Evolutionary conservation across 1,140 invertebrate genomes (phyloP), one percentile per base, ranked within the genome.

Genomic region (Drosophila pseudoobscura): DNA sequence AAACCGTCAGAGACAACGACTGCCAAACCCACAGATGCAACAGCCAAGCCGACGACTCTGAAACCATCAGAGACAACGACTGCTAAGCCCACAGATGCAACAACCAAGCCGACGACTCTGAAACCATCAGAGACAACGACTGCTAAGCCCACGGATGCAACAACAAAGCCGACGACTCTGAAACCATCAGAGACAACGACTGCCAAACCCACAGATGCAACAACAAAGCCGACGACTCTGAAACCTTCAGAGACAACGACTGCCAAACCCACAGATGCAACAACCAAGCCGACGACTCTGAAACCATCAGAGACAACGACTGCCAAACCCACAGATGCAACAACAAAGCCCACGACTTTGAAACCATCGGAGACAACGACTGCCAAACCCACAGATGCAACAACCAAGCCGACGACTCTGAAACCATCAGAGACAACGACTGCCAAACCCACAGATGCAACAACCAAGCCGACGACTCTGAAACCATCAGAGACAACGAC

Each of bases 1-100:
- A 45, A 20, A 3, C 43, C 54, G 0, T 26, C 52, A 0, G 52
- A 54, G 3, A 17, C 52, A 0, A 54, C 54, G 11, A 56, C 54
- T 29, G 6, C 7, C 3, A 56, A 56, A 11, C 54, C 54, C 3
- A 45, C 54, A 4, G 54, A 56, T 22, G n/a, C 13, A 13, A 56
- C 54, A 1, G 13, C 43, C 5, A 56, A 56, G n/a, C 41, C 20
- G 0, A 56, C 54, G n/a, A 56, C 54, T 26, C 41, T 11, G 39
- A 45, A 20, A 7, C 54, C 54, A 3, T 26, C 54, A 0, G 54
- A 56, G 2, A 9, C 13, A 4, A 56, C 54, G 0, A 31, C 43
- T 4, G 4, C 1, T 0, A 56, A 45, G 11, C 43, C 43, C 0
- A 29, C 52, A 7, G 52, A 54, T 17, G 8, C 29, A 6, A 54